A percentile compares a stretch with the other conserved stretches of the same genome.
These are phyloP conservation scores for Chitala chitala DNA, from an alignment of 2,113 vertebrate genomes.

Conservation along the genomic window DNA sequence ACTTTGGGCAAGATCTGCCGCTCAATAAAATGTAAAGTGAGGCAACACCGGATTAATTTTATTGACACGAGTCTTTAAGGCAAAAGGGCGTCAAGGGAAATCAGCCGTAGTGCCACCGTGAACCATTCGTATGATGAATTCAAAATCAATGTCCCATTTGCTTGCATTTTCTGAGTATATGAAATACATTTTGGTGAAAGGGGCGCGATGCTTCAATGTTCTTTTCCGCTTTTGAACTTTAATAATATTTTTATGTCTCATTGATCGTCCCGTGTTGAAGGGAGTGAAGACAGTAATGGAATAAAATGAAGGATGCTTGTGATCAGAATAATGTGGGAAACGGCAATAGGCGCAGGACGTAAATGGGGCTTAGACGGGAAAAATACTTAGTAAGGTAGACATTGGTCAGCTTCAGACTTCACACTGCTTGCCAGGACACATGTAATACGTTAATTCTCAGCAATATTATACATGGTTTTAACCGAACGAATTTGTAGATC, in stretches of 20 bases:
- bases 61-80: constrained; percentile 75
- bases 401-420: background rate
- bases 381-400: background rate
- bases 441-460: too few relatives aligned
- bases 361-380: background rate
- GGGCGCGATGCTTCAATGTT: constrained; percentile 45
- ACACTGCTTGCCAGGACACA: too few relatives aligned
- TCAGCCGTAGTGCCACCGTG: constrained; percentile 62
- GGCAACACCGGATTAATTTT: constrained; percentile 70
- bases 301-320: constrained; percentile 48
- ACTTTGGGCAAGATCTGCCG: constrained; percentile 59
- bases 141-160: constrained; percentile 75
- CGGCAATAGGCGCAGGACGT: background rate
- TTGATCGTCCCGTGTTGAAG: constrained; percentile 55
- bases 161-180: constrained; percentile 58
- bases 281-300: constrained; percentile 51
- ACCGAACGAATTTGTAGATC: too few relatives aligned
- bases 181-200: constrained; percentile 61
- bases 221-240: constrained; percentile 58
- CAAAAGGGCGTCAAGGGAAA: constrained; percentile 74
- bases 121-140: constrained; percentile 61
- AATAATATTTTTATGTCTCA: constrained; percentile 59
- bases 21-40: constrained; percentile 71
- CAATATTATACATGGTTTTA: too few relatives aligned
- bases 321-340: constrained; percentile 20